Percentiles rank a stretch among this genome's conserved stretches.
phyloP scores from a whole-genome alignment of 2,888 invertebrate genomes.

The Nematopogon swammerdamellus region DNA sequence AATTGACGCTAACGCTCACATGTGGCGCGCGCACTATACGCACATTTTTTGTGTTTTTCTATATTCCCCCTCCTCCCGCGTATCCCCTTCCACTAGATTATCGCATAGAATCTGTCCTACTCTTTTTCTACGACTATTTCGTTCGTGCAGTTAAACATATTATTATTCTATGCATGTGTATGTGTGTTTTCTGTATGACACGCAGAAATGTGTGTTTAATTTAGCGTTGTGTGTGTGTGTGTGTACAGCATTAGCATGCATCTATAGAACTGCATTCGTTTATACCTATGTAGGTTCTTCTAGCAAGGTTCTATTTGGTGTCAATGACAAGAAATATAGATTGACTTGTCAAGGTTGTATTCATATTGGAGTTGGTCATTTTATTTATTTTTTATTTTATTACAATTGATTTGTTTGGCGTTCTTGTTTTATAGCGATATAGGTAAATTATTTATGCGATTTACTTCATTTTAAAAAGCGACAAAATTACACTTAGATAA shows the following conservation, averaged over 20 bases:
- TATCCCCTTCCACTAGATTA: slow-evolving; percentile 16
- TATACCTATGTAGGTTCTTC: background rate
- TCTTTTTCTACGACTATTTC: slow-evolving; percentile 47
- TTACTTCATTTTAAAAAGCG: too few species aligned
- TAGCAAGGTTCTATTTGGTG: background rate
- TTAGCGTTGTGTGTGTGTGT: too few species aligned
- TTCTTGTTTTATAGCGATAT: too few species aligned
- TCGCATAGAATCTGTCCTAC: slow-evolving; percentile 44
- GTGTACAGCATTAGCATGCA: too few species aligned
- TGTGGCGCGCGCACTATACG: slow-evolving; percentile 39
- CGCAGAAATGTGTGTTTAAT: too few species aligned
- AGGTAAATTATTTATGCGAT: too few species aligned
- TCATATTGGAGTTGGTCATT: slow-evolving; percentile 18
- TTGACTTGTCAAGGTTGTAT: slow-evolving; percentile 2
- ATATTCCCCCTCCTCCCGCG: slow-evolving; percentile 31
- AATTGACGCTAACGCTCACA: slow-evolving; percentile 15
- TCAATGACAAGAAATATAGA: background rate
- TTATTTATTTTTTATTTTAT: background rate
- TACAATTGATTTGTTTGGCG: too few species aligned
- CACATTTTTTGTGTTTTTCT: slow-evolving; percentile 51
- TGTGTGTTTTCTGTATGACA: background rate
- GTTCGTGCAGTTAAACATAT: slow-evolving; percentile 6
- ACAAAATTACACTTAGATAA: background rate
- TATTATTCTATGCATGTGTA: background rate
- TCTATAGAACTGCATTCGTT: too few species aligned